Percentiles rank a stretch among this genome's conserved stretches.
These are phyloP conservation scores for Sisor rabdophorus DNA, from an alignment of 2,113 vertebrate genomes.

Conservation along the genomic window DNA sequence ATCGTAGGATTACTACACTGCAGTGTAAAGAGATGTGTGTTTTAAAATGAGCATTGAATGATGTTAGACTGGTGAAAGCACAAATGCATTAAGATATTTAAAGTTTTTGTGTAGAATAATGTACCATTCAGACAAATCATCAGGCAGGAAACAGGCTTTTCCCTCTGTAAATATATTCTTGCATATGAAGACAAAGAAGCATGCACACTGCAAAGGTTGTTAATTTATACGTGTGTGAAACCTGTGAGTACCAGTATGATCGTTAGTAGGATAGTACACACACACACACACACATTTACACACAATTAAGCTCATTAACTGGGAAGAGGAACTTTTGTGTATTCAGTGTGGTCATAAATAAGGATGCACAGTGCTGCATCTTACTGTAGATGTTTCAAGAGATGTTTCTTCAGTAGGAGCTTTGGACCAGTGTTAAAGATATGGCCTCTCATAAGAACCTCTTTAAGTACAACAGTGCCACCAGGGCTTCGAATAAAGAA, in stretches of 20 bases:
- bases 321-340: not conserved
- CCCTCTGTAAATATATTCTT: not conserved
- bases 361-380: slow-evolving; percentile 35
- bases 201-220: not conserved
- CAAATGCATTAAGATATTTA: too few species aligned
- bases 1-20: too few species aligned
- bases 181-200: not conserved
- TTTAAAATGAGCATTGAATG: too few species aligned
- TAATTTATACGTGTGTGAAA: not conserved
- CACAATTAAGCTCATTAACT: not conserved
- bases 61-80: too few species aligned
- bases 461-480: slow-evolving; percentile 69
- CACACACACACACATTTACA: not conserved
- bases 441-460: not conserved
- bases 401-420: slow-evolving; percentile 36
- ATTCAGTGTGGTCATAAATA: slow-evolving; percentile 29
- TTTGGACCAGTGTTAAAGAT: slow-evolving; percentile 30
- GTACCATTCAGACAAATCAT: not conserved
- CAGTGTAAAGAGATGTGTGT: too few species aligned
- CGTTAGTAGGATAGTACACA: not conserved
- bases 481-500: slow-evolving; percentile 56
- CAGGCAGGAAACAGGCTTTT: not conserved
- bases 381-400: slow-evolving; percentile 31
- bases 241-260: not conserved
- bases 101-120: too few species aligned